These are phyloP conservation scores for Trissolcus basalis DNA, from an alignment of 1,140 invertebrate genomes.

Conservation along the genomic window DNA sequence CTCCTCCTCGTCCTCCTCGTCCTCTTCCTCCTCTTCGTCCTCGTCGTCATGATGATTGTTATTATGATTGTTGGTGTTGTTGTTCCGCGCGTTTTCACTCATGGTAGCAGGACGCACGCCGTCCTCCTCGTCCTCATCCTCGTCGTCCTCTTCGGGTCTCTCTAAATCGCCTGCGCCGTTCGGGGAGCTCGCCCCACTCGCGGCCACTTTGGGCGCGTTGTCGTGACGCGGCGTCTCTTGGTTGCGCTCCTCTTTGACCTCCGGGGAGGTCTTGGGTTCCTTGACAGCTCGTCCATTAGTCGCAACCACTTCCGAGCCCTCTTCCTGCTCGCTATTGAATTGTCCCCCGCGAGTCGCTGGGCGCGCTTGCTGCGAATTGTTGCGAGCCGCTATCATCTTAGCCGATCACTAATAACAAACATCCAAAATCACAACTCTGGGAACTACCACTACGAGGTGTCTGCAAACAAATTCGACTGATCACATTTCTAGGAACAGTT, in stretches of 20 bases:
- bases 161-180: constrained; percentile 53
- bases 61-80: constrained; percentile 7
- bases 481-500: constrained; percentile 31
- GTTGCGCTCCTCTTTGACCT: constrained; percentile 63
- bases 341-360: constrained; percentile 64
- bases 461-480: not conserved
- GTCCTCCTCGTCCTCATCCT: constrained; percentile 60
- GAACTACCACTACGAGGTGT: constrained; percentile 21
- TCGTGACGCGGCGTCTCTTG: constrained; percentile 73
- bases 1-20: constrained; percentile 57
- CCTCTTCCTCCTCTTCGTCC: constrained; percentile 61
- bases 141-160: constrained; percentile 53
- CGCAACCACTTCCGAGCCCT: constrained; percentile 25
- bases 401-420: not conserved
- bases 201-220: constrained; percentile 57
- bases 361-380: constrained; percentile 63
- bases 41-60: constrained; percentile 10
- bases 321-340: constrained; percentile 57
- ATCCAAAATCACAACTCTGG: constrained; percentile 1
- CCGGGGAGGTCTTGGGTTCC: constrained; percentile 41
- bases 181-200: constrained; percentile 41
- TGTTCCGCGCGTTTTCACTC: constrained; percentile 51
- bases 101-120: constrained; percentile 41
- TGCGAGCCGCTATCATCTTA: constrained; percentile 65
- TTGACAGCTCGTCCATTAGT: constrained; percentile 41